Conservation (phyloP, 2,888 invertebrate species). For the Camponotus fellah region DNA sequence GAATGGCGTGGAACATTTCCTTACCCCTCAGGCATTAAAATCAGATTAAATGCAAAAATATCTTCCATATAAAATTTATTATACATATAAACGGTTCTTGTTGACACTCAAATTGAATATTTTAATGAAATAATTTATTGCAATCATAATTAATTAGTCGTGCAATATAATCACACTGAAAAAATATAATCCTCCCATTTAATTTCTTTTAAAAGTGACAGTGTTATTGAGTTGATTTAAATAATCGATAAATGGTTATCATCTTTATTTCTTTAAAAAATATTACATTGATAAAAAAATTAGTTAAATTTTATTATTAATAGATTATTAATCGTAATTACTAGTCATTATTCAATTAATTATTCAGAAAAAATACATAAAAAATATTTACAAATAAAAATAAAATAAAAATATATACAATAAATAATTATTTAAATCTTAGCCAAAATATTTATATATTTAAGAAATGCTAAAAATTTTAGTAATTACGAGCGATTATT, state of each 20-base stretch:
- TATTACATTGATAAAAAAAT: background rate
- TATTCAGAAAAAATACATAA: background rate
- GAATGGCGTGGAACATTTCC: background rate
- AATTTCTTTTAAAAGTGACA: background rate
- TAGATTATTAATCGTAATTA: background rate
- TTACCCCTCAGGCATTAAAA: background rate
- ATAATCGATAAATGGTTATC: constrained; percentile 21
- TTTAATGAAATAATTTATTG: background rate
- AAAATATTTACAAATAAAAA: background rate
- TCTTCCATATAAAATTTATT: background rate
- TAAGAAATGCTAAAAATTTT: background rate
- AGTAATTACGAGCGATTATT: constrained; percentile 20
- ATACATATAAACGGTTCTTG: background rate
- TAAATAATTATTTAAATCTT: background rate
- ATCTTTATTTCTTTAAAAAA: background rate
- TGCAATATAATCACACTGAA: background rate
- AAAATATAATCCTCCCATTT: background rate
- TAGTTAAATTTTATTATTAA: background rate
- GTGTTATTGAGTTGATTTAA: background rate
- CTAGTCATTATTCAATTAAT: background rate
- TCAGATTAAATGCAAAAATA: constrained; percentile 28
- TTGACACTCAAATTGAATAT: background rate
- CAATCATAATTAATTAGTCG: background rate
- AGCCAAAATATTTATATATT: background rate
- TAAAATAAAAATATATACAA: background rate